Evolutionary conservation across 2,113 vertebrate genomes (phyloP), one percentile per base, ranked within the genome.

Genomic region (Ochotona princeps): DNA sequence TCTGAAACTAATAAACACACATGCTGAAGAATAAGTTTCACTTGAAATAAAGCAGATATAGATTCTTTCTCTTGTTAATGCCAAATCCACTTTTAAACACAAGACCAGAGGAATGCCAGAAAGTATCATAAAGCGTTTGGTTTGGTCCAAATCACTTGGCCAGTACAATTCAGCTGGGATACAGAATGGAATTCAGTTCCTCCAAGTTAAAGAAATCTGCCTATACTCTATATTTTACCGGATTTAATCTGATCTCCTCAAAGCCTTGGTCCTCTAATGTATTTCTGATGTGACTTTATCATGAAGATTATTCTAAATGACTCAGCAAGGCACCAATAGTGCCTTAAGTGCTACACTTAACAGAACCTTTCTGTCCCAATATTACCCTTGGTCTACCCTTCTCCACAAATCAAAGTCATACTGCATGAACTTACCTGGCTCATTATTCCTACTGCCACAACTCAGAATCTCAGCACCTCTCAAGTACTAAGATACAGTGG

Each of bases 51-150:
- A 54, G 26, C 23, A 8, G 35, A 79, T 30, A 69, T 1, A 80
- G 38, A 75, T 7, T 47, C 13, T 28, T 83, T 72, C n/a, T 80
- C 38, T 94, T 87, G 30, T n/a, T 83, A 78, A 66, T 26, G 7
- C 61, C 66, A 89, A 54, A 80, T 79, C 73, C 72, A 95, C 35
- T 85, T 92, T 72, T 67, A 83, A 95, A 88, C 49, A 83, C 88
- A 84, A 83, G 44, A 61, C 78, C 63, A 72, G 30, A 44, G 57
- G 44, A 81, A 93, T 83, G 18, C 15, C 65, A 94, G 14, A 78
- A 83, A 83, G 57, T 25, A 73, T 54, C n/a, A 83, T 1, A 8
- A 85, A 83, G 47, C 4, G 30, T 65, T 35, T n/a, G 28, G 51
- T 83, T 25, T 70, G 76, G 20, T 57, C 44, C 74, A 92, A 89